Evolutionary conservation across 1,140 invertebrate genomes (phyloP).

Genomic region (Neodiprion virginianus): DNA sequence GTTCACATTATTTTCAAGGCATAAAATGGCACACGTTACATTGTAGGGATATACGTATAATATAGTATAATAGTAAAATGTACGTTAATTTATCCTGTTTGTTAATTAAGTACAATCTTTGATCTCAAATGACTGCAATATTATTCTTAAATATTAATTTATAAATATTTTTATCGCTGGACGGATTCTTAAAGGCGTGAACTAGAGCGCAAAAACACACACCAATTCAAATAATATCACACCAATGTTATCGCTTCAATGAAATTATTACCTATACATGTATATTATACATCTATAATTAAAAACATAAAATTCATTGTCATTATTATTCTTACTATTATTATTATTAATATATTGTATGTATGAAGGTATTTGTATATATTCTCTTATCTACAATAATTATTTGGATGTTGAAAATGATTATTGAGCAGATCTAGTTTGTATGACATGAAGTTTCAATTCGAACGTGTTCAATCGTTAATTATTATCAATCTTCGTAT

Average conservation of each 20-base stretch:
- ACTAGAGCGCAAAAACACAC: constrained; percentile 17
- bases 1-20: not conserved
- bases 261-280: not conserved
- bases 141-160: not conserved
- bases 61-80: not conserved
- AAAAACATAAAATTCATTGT: not conserved
- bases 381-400: not conserved
- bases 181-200: constrained; percentile 15
- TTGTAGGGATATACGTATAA: constrained; percentile 7
- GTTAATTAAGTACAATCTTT: not conserved
- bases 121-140: not conserved
- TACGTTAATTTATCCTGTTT: not conserved
- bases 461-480: not conserved
- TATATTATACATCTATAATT: constrained; percentile 8
- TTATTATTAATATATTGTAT: no score
- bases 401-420: constrained; percentile 5
- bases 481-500: not conserved
- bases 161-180: constrained; percentile 1
- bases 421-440: not conserved
- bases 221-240: constrained; percentile 16
- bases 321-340: no score
- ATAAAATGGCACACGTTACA: constrained; percentile 5
- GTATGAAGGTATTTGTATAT: not conserved
- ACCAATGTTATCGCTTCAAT: constrained; percentile 11
- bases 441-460: not conserved